These are phyloP conservation scores for Macrotus californicus DNA, from an alignment of 2,113 vertebrate genomes.

Conservation along the genomic window DNA sequence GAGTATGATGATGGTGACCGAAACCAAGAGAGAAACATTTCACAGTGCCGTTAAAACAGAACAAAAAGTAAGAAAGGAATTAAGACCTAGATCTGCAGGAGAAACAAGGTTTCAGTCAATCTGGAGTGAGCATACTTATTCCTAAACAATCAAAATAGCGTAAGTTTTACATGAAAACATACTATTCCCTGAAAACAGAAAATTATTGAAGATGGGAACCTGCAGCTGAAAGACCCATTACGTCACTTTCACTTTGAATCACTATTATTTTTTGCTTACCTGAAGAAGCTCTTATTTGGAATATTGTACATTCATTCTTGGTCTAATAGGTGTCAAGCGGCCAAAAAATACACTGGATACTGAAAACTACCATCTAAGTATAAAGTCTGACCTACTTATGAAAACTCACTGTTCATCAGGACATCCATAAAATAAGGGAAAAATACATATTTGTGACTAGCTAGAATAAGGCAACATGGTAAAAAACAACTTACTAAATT, in stretches of 20 bases:
- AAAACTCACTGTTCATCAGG: background rate
- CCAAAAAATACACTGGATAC: background rate
- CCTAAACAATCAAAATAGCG: background rate
- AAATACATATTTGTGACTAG: background rate
- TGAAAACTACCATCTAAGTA: constrained; percentile 23
- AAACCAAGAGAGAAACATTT: constrained; percentile 10
- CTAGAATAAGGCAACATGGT: constrained; percentile 21
- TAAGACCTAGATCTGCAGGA: background rate
- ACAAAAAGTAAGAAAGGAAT: background rate
- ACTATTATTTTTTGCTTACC: constrained; percentile 19
- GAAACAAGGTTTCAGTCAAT: constrained; percentile 23
- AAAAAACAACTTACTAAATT: constrained; percentile 28
- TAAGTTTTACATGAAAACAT: constrained; percentile 30
- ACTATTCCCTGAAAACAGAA: background rate
- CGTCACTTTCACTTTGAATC: constrained; percentile 10
- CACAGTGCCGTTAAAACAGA: background rate
- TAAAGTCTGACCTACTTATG: background rate
- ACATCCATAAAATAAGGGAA: background rate
- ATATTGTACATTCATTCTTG: background rate
- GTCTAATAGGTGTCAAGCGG: background rate
- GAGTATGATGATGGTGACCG: background rate
- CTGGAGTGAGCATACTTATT: background rate
- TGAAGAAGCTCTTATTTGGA: constrained; percentile 3
- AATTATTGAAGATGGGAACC: background rate
- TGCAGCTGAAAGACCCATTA: background rate